Base-by-base conservation (phyloP, 1,140 invertebrate species). In the Leptinotarsa undecemlineata region DNA sequence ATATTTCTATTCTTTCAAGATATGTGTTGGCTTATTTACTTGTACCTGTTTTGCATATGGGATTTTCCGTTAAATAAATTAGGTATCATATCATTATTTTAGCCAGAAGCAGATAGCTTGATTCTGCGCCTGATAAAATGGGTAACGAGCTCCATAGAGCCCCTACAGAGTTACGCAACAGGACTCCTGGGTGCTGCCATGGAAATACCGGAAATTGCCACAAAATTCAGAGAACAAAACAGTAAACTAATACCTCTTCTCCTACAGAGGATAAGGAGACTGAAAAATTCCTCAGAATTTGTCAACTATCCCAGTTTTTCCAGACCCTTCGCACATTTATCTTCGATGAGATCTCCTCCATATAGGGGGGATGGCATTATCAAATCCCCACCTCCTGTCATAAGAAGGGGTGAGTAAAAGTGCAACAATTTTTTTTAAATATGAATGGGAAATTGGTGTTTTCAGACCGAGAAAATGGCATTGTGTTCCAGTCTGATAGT, bases 171-270 rank as follows among this genome's bases (percentile, higher is more conserved):
- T 67, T 99, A 98, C 87, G 95, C 97, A 1, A 97, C 95, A 0
- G 97, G 97, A 2, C 87, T 99, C 2, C 84, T 99, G 21, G 96
- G 95, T 1, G 94, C 95, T n/a, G 96, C 96, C 2, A 98, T 98
- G 96, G 96, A 99, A 84, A 92, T 98, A 3, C 93, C 95, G 80
- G 97, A 98, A 80, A 95, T 98, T 66, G 96, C 96, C 8, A 91
- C 92, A 3, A 93, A 92, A 82, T 97, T 93, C 83, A 92, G 96
- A 77, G 97, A 98, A 76, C 89, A 94, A 79, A 98, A 98, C 84
- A 89, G 91, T 62, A 90, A 91, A 78, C 86, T 98, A 78, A 95
- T 98, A 26, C 95, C 96, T 3, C 84, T 96, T 19, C 93, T 97
- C 91, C 85, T 98, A 66, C 90, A 93, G 83, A 89, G 96, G 75